These are phyloP conservation scores for Tadarida brasiliensis DNA, from an alignment of 2,797 vertebrate genomes.

Conservation along the genomic window DNA sequence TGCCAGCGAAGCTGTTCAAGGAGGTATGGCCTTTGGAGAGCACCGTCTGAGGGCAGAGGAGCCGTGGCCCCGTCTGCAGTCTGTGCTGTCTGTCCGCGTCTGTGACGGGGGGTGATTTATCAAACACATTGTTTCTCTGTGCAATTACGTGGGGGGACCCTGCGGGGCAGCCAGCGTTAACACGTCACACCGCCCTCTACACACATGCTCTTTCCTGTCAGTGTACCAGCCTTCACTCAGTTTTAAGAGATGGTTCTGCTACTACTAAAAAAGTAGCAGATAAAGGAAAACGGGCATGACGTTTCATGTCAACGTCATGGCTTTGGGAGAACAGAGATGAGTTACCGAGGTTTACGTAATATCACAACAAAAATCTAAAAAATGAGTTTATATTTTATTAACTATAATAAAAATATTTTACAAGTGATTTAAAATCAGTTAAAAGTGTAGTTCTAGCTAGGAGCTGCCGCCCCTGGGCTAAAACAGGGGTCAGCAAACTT, in stretches of 20 bases:
- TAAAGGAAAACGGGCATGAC: background rate
- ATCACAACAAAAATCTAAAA: constrained; percentile 7
- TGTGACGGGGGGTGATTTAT: background rate
- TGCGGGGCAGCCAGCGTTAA: background rate
- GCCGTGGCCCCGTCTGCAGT: background rate
- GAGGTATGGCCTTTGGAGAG: constrained; percentile 87
- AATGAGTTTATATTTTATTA: background rate
- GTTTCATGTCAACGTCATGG: background rate
- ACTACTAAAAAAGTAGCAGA: background rate
- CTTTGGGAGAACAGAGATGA: background rate
- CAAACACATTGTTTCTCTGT: background rate
- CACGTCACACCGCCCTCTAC: fast-evolving
- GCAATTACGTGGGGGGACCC: background rate
- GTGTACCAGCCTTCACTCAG: background rate
- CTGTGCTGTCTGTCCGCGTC: background rate
- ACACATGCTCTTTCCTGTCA: background rate
- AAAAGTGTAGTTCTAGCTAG: background rate
- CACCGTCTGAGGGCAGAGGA: fast-evolving
- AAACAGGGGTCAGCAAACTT: background rate
- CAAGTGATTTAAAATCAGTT: constrained; percentile 5
- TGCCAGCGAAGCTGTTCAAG: constrained; percentile 92
- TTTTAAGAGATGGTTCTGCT: background rate
- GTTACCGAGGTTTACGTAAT: background rate
- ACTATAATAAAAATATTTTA: background rate
- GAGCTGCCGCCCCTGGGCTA: background rate